Conservation (phyloP, 2,888 invertebrate genomes). For the Drosophila vallismaia region DNA sequence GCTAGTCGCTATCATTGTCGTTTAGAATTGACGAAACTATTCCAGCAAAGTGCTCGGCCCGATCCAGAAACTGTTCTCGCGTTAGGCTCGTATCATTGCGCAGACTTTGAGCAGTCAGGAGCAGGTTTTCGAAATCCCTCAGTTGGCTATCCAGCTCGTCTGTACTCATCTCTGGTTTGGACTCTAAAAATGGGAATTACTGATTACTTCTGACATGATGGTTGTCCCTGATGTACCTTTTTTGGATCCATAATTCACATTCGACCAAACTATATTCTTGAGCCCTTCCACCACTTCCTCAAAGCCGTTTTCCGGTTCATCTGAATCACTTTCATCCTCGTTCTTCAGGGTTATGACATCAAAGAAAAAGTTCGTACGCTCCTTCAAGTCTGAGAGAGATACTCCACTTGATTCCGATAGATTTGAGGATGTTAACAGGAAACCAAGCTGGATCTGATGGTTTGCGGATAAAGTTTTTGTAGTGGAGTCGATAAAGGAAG, state of each 20-base stretch:
- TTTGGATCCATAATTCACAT: constrained; percentile 27
- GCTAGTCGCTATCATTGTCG: constrained; percentile 64
- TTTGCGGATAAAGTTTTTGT: constrained; percentile 44
- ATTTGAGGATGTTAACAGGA: constrained; percentile 51
- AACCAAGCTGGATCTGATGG: constrained; percentile 59
- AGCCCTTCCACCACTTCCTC: constrained; percentile 35
- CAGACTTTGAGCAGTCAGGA: constrained; percentile 63
- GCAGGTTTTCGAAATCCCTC: constrained; percentile 65
- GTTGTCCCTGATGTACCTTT: constrained; percentile 1
- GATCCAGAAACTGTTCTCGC: constrained; percentile 63
- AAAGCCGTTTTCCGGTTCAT: constrained; percentile 25
- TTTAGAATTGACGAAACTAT: constrained; percentile 65
- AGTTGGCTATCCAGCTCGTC: constrained; percentile 62
- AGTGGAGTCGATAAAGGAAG: constrained; percentile 48
- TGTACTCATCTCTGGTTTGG: constrained; percentile 21
- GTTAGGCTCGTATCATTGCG: constrained; percentile 54
- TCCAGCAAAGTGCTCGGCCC: constrained; percentile 60
- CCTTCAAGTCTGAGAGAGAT: constrained; percentile 51
- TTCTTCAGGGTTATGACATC: constrained; percentile 55
- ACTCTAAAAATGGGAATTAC: constrained; percentile 19
- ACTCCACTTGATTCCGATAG: constrained; percentile 44
- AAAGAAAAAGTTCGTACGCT: constrained; percentile 50
- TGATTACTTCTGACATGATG: too few relatives aligned
- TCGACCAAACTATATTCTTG: constrained; percentile 29
- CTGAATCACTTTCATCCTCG: constrained; percentile 28